Conservation (phyloP, 2,888 invertebrate species). For the Acanthosepion esculentum region DNA sequence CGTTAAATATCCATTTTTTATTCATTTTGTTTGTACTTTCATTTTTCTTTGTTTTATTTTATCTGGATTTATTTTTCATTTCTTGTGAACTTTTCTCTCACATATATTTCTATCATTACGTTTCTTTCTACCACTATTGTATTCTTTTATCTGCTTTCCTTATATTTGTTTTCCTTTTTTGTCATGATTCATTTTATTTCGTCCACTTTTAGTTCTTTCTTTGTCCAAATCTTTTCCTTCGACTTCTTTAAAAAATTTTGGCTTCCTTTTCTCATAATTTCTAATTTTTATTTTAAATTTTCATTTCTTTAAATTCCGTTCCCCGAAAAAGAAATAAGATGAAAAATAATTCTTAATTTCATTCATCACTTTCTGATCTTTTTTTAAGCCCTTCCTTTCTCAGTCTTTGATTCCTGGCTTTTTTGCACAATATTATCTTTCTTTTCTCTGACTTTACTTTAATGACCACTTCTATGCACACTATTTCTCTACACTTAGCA, state of each 20-base stretch:
- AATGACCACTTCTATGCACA: no score
- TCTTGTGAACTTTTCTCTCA: background rate
- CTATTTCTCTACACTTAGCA: no score
- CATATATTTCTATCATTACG: background rate
- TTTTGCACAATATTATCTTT: background rate
- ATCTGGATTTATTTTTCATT: background rate
- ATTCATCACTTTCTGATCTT: background rate
- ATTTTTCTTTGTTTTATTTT: background rate
- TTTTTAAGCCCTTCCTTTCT: background rate
- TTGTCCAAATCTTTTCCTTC: background rate
- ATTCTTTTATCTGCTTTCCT: background rate
- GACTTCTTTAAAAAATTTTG: no score
- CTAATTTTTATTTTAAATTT: no score
- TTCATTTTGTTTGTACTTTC: background rate
- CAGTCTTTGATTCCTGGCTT: background rate
- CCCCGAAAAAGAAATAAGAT: no score
- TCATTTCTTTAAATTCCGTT: no score
- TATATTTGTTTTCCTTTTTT: background rate
- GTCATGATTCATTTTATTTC: background rate
- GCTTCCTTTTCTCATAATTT: no score
- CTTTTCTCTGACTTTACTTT: no score
- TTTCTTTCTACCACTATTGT: background rate
- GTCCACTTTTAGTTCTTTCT: background rate
- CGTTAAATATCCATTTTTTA: background rate
- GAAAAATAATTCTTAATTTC: no score